phyloP scores from a whole-genome alignment of 64 coral and sea anemone genomes.

The Exaiptasia diaphana region DNA sequence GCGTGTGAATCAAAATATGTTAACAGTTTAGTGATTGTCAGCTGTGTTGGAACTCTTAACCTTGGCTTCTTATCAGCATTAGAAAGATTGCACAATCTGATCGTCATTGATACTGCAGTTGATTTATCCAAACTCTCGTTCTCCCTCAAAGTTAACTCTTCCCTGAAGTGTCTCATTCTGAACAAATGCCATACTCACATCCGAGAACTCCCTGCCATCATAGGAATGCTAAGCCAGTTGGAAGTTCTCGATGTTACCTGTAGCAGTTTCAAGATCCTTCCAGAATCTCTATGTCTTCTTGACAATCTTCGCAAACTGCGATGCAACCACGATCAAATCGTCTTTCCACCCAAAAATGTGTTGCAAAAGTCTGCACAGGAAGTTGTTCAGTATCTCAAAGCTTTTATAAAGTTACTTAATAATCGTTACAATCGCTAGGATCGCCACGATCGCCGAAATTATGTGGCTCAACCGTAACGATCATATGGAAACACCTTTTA shows the following conservation, averaged over 20 bases:
- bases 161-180: not conserved
- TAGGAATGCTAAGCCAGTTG: not conserved
- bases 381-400: too few species aligned
- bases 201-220: not conserved
- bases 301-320: not conserved
- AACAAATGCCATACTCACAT: not conserved
- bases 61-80: not conserved
- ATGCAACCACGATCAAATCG: not conserved
- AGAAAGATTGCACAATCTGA: not conserved
- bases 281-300: not conserved
- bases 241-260: not conserved
- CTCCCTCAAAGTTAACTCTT: not conserved
- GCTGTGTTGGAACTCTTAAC: not conserved
- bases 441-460: too few species aligned
- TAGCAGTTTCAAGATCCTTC: not conserved
- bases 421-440: too few species aligned
- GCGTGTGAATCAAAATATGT: not conserved
- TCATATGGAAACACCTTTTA: too few species aligned
- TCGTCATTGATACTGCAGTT: not conserved
- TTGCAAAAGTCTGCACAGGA: not conserved
- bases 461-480: too few species aligned
- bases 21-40: slow-evolving; percentile 3
- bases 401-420: too few species aligned
- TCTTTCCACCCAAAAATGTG: not conserved
- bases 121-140: not conserved